Conservation (phyloP, 1,140 invertebrate genomes). For the Pteromalus puparum region DNA sequence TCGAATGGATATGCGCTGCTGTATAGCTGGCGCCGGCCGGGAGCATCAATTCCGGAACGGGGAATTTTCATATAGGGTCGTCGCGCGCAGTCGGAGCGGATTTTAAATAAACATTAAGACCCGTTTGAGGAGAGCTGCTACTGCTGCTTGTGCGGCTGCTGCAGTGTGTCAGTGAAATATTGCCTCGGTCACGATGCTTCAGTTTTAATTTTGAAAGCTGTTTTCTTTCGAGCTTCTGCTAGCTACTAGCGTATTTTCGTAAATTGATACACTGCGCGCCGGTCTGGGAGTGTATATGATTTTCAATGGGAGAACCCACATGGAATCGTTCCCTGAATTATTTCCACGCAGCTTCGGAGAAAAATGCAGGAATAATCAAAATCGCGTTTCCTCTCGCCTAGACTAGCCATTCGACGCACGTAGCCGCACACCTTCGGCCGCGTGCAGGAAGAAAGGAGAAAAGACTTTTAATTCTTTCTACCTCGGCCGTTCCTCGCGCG, state of each 20-base stretch:
- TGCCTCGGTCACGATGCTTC: slow-evolving; percentile 3
- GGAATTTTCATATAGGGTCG: slow-evolving; percentile 34
- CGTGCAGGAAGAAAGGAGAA: slow-evolving; percentile 56
- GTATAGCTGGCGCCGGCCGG: neutral
- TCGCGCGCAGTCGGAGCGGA: neutral
- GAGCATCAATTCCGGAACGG: slow-evolving; percentile 34
- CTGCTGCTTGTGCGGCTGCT: no score
- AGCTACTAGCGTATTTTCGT: neutral
- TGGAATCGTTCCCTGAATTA: neutral
- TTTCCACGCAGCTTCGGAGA: neutral
- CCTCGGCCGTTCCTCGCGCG: slow-evolving; percentile 41
- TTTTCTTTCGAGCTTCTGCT: neutral
- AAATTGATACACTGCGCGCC: neutral
- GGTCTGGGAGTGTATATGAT: neutral
- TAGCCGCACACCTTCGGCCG: neutral
- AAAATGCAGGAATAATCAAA: no score
- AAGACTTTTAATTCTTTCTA: slow-evolving; percentile 60
- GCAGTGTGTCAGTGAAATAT: slow-evolving; percentile 13
- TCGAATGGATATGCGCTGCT: slow-evolving; percentile 49
- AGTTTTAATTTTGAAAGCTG: slow-evolving; percentile 39
- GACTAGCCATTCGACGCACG: slow-evolving; percentile 21
- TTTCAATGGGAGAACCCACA: no score
- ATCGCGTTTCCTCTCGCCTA: slow-evolving; percentile 10
- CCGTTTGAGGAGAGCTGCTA: slow-evolving; percentile 14
- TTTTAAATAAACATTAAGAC: slow-evolving; percentile 49